Base-by-base conservation (phyloP, 1,140 invertebrate species). In the Bilobella aurantiaca region DNA sequence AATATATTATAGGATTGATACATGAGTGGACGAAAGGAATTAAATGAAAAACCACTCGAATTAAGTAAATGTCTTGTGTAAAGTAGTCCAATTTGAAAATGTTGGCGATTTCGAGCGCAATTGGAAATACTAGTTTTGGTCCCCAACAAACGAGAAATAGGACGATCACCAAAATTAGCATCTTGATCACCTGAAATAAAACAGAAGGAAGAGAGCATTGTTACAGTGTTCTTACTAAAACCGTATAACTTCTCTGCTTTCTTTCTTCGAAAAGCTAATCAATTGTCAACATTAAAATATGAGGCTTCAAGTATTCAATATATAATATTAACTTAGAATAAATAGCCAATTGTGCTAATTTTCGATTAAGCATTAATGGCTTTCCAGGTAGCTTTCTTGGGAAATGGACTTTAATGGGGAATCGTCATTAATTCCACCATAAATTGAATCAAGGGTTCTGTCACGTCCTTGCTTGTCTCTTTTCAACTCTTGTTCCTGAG, bases 1-100 rank as follows among this genome's bases (percentile, higher is more conserved):
- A 78, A 69, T 82, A 82, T 62, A 82, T 78, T 68, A 82, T 72
- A 14, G 81, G 81, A 73, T 82, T 82, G 30, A 81, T 72, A 67
- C 79, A 80, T 27, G 74, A 76, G 65, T 79, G 78, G n/a, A 77
- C 64, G 66, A 77, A 77, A 1, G 76, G 76, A 14, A 78, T 70
- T 0, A 77, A 66, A 25, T 69, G 62, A 46, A 77, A 75, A 14
- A 75, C 61, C 42, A 75, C 73, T 12, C 73, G 71, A 32, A 69
- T 60, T 23, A 64, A 66, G 62, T 76, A 76, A 56, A 73, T 64
- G 0, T 57, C 63, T 63, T 74, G 72, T 47, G 71, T 72, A 49
- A 72, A 76, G 8, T 71, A 68, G 16, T 73, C 65, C 3, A 72
- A 58, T 16, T 73, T 66, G 49, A 75, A 65, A 16, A 73, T 65